Conservation (phyloP, 2,113 vertebrate species). For the Python bivittatus region DNA sequence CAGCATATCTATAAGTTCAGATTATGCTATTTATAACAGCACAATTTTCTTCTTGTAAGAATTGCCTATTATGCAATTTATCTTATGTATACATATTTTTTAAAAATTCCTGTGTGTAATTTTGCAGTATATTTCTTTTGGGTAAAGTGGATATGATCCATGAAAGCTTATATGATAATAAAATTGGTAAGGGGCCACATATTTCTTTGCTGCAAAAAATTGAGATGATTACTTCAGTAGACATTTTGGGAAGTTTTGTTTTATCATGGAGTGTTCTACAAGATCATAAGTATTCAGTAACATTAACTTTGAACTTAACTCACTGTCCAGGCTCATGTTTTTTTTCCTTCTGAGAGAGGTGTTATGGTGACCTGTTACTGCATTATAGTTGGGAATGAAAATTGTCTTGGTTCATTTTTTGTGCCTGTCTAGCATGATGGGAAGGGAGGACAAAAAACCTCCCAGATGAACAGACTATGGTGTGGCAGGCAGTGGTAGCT, state of each 20-base stretch:
- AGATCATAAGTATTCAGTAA: not conserved
- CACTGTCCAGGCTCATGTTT: not conserved
- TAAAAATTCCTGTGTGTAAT: not conserved
- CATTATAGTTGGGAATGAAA: not conserved
- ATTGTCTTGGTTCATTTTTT: not conserved
- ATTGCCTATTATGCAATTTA: slow-evolving; percentile 31
- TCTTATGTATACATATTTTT: slow-evolving; percentile 6
- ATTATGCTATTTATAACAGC: not conserved
- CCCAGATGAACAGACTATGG: too few species aligned
- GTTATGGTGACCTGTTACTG: not conserved
- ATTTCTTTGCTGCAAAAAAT: not conserved
- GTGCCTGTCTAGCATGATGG: not conserved
- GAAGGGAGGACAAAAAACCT: not conserved
- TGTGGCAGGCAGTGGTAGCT: not conserved
- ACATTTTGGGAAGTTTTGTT: not conserved
- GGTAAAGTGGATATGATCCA: not conserved
- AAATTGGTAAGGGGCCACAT: not conserved
- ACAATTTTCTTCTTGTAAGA: slow-evolving; percentile 21
- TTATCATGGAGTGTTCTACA: not conserved
- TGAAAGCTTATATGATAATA: not conserved
- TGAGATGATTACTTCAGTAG: not conserved
- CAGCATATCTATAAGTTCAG: slow-evolving; percentile 6
- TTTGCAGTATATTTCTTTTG: not conserved
- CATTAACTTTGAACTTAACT: not conserved
- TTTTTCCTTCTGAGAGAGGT: not conserved